Percentiles rank a stretch among this genome's conserved stretches.
Evolutionary conservation across 2,797 vertebrate species (phyloP).

Genomic region (Alectoris magna): DNA sequence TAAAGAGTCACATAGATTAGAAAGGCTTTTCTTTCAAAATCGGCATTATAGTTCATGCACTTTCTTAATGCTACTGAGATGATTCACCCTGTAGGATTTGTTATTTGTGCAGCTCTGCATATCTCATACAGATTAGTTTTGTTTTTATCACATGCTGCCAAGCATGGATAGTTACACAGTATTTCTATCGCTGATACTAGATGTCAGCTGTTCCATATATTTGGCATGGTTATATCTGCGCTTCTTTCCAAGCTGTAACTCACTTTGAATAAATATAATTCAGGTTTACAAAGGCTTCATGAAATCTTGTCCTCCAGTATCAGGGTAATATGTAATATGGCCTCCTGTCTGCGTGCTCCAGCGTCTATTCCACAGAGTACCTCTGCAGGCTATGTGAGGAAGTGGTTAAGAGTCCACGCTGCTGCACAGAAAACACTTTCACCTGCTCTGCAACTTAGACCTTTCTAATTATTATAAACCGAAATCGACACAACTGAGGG

Average conservation of each 20-base stretch:
- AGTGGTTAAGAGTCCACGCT: background rate
- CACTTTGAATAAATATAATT: background rate
- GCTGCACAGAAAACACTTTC: background rate
- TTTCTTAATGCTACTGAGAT: constrained; percentile 7
- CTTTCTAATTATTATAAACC: rapidly evolving
- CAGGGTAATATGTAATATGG: background rate
- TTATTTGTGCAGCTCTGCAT: constrained; percentile 8
- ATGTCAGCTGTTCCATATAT: background rate
- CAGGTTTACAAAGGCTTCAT: background rate
- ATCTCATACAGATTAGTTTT: constrained; percentile 24
- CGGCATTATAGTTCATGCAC: background rate
- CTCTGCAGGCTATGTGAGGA: background rate
- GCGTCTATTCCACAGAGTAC: background rate
- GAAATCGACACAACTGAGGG: background rate
- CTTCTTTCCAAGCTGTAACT: constrained; percentile 19
- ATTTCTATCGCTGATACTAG: background rate
- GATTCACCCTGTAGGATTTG: background rate
- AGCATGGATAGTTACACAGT: background rate
- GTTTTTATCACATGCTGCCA: constrained; percentile 23
- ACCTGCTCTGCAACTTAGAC: background rate
- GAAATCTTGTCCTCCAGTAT: background rate
- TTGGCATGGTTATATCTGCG: background rate
- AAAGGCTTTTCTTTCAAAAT: constrained; percentile 11
- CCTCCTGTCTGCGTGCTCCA: background rate
- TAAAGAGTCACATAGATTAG: background rate